Percentiles rank a stretch among this genome's conserved stretches.
Evolutionary conservation across 2,888 invertebrate genomes (phyloP).

Genomic region (Calameuta pallipes): DNA sequence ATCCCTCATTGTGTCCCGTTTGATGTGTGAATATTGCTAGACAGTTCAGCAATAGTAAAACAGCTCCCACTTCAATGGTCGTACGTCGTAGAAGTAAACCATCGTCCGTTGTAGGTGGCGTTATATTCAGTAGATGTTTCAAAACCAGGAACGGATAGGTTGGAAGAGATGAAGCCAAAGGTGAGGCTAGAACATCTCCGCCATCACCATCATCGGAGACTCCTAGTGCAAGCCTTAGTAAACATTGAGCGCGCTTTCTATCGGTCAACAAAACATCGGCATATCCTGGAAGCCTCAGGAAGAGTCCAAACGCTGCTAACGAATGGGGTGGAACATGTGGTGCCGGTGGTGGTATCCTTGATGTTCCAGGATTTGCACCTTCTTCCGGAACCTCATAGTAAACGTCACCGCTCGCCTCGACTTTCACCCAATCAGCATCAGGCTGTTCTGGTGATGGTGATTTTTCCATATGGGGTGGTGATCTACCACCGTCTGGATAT

Average conservation of each 20-base stretch:
- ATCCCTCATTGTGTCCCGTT: slow-evolving; percentile 69
- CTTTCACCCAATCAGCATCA: slow-evolving; percentile 74
- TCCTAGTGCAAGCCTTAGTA: slow-evolving; percentile 87
- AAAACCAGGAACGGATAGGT: slow-evolving; percentile 85
- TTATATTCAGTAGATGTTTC: slow-evolving; percentile 80
- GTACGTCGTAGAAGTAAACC: slow-evolving; percentile 80
- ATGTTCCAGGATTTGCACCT: slow-evolving; percentile 62
- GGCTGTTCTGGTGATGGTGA: slow-evolving; percentile 69
- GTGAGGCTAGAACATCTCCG: slow-evolving; percentile 79
- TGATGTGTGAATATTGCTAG: slow-evolving; percentile 91
- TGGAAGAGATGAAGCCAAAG: slow-evolving; percentile 76
- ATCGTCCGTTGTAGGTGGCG: slow-evolving; percentile 80
- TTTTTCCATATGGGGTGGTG: slow-evolving; percentile 72
- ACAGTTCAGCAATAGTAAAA: slow-evolving; percentile 87
- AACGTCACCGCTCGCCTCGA: slow-evolving; percentile 71
- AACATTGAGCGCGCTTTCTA: slow-evolving; percentile 85
- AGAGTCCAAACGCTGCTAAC: slow-evolving; percentile 88
- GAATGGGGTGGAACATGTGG: slow-evolving; percentile 90
- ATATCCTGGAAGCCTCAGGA: slow-evolving; percentile 89
- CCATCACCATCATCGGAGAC: slow-evolving; percentile 94
- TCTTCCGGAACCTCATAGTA: slow-evolving; percentile 74
- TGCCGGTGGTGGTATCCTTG: slow-evolving; percentile 68
- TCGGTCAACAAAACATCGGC: slow-evolving; percentile 89
- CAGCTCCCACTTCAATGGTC: slow-evolving; percentile 86
- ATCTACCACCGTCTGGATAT: slow-evolving; percentile 77